phyloP scores from a whole-genome alignment of 2,888 invertebrate genomes.

The Catocala fraxini region DNA sequence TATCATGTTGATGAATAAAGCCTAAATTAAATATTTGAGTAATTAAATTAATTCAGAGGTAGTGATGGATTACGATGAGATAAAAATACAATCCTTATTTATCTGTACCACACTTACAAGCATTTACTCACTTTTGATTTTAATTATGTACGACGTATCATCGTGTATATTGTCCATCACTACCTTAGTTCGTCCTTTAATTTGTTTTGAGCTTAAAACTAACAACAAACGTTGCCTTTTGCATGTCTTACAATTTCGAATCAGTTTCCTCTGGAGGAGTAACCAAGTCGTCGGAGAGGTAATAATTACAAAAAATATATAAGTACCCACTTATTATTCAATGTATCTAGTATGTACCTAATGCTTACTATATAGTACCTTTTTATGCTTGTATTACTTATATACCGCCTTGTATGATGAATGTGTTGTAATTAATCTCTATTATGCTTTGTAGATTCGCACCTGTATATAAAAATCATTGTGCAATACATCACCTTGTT shows the following conservation, averaged over 20 bases:
- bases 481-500: conserved; percentile 5
- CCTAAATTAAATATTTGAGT: too few species aligned
- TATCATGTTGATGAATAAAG: too few species aligned
- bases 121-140: not conserved
- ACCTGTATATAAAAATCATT: conserved; percentile 14
- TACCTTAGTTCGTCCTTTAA: too few species aligned
- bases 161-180: too few species aligned
- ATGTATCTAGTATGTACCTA: conserved; percentile 13
- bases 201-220: conserved; percentile 61
- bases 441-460: conserved; percentile 24
- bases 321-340: conserved; percentile 9
- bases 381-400: too few species aligned
- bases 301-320: conserved; percentile 51
- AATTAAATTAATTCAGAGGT: too few species aligned
- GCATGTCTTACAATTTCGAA: conserved; percentile 92
- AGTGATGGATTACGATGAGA: too few species aligned
- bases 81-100: too few species aligned
- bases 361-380: conserved; percentile 1
- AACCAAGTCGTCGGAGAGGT: conserved; percentile 88
- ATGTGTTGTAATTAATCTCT: not conserved
- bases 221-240: conserved; percentile 87
- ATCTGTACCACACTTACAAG: too few species aligned
- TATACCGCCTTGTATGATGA: not conserved
- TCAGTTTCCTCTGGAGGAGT: conserved; percentile 89
- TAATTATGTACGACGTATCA: not conserved